A percentile compares a stretch with the other conserved stretches of the same genome.
These are phyloP conservation scores for Dinomys branickii DNA, from an alignment of 2,113 vertebrate species.

Conservation along the genomic window DNA sequence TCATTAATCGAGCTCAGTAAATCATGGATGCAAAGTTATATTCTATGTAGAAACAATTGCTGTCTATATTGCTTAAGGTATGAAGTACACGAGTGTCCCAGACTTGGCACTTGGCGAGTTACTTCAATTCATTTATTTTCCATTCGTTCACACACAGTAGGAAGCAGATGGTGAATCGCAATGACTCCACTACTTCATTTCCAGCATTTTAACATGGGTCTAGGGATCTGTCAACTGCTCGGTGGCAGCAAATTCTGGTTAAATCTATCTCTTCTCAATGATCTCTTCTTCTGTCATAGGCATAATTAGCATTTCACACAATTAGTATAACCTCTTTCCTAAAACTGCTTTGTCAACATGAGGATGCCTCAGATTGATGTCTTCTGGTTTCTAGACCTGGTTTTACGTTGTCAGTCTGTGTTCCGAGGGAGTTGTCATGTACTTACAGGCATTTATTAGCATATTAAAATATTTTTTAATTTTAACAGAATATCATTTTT, in stretches of 20 bases:
- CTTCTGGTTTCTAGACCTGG: neutral
- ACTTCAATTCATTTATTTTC: neutral
- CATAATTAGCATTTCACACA: neutral
- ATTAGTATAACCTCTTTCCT: neutral
- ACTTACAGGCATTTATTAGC: neutral
- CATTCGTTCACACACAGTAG: neutral
- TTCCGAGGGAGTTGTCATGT: neutral
- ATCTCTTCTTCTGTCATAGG: neutral
- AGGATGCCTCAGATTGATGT: neutral
- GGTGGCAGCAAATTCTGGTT: neutral
- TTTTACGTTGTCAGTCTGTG: neutral
- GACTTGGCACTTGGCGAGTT: neutral
- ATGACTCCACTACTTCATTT: neutral
- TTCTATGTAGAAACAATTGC: neutral
- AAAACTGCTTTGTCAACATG: neutral
- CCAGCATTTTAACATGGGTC: neutral
- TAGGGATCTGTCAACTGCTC: neutral
- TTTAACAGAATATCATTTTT: neutral
- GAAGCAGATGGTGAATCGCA: neutral
- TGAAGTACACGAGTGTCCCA: neutral
- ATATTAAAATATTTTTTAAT: neutral
- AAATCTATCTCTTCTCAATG: neutral
- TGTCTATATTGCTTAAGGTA: neutral
- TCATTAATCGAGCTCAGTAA: neutral
- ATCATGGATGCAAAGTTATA: neutral